Evolutionary conservation across 2,113 vertebrate species (phyloP).

Genomic region (Peromyscus leucopus): DNA sequence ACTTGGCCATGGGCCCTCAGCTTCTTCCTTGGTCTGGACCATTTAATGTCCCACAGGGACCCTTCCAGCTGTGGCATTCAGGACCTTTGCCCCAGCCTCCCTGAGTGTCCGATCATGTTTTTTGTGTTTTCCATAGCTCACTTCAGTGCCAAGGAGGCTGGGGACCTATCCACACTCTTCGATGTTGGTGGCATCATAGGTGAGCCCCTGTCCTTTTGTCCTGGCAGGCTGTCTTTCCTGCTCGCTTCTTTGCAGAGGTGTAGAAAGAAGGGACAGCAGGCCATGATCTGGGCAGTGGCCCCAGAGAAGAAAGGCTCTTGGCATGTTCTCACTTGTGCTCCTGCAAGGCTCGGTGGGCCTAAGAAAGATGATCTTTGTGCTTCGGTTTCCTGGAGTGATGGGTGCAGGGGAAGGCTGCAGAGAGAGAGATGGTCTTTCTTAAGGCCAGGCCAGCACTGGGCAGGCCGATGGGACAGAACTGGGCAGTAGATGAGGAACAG

Average conservation of each 20-base stretch:
- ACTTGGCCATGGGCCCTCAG: fast-evolving
- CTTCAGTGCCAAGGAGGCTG: constrained; percentile 93
- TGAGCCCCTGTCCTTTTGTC: constrained; percentile 75
- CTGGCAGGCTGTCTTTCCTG: fast-evolving
- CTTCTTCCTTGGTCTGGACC: not conserved
- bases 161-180: constrained; percentile 97
- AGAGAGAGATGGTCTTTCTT: not conserved
- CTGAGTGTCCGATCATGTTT: not conserved
- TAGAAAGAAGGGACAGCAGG: not conserved
- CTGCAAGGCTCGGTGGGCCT: not conserved
- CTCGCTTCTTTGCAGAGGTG: fast-evolving
- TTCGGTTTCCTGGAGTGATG: not conserved
- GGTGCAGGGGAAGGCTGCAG: not conserved
- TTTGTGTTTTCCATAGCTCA: constrained; percentile 88
- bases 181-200: constrained; percentile 97
- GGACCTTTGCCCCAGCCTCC: not conserved
- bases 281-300: not conserved
- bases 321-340: not conserved
- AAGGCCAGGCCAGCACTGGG: not conserved
- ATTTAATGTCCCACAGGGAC: too few relatives aligned
- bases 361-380: not conserved
- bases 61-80: not conserved
- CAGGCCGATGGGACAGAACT: not conserved
- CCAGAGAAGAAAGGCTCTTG: not conserved
- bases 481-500: not conserved